These are phyloP conservation scores for Lepidocyrtoides sp. DNA, from an alignment of 2,888 invertebrate genomes.

Conservation along the genomic window DNA sequence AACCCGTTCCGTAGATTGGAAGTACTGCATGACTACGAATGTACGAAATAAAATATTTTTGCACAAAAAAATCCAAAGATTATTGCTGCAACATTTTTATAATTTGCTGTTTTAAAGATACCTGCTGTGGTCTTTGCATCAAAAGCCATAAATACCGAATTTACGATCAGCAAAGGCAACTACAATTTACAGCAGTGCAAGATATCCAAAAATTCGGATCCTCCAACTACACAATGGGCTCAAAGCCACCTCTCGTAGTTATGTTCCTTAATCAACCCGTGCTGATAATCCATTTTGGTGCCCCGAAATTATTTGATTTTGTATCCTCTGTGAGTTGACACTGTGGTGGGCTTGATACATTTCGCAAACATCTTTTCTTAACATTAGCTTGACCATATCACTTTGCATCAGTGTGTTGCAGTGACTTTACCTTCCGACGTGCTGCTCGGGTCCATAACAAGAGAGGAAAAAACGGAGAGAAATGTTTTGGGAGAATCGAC, in stretches of 20 bases:
- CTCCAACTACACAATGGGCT: slow-evolving; percentile 74
- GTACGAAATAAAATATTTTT: slow-evolving; percentile 58
- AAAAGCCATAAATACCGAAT: slow-evolving; percentile 78
- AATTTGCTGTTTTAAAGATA: slow-evolving; percentile 43
- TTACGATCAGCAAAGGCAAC: slow-evolving; percentile 68
- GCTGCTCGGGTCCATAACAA: slow-evolving; percentile 77
- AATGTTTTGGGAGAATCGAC: slow-evolving; percentile 73
- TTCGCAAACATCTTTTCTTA: too few relatives aligned
- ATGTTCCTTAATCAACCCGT: slow-evolving; percentile 70
- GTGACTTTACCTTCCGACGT: slow-evolving; percentile 80
- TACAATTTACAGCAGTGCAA: slow-evolving; percentile 76
- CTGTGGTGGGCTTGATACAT: too few relatives aligned
- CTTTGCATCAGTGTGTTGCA: slow-evolving; percentile 65
- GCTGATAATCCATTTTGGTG: slow-evolving; percentile 78
- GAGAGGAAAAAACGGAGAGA: slow-evolving; percentile 68
- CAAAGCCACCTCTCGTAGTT: slow-evolving; percentile 69
- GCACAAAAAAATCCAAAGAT: background rate
- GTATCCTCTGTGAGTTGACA: slow-evolving; percentile 69
- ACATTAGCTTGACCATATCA: background rate
- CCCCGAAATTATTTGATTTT: slow-evolving; percentile 77
- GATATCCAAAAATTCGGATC: slow-evolving; percentile 71
- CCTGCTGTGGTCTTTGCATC: slow-evolving; percentile 75
- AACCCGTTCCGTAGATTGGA: slow-evolving; percentile 74
- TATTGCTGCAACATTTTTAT: background rate
- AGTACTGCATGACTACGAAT: slow-evolving; percentile 78